These are phyloP conservation scores for Triplophysa dalaica DNA, from an alignment of 2,113 vertebrate species.

Conservation along the genomic window DNA sequence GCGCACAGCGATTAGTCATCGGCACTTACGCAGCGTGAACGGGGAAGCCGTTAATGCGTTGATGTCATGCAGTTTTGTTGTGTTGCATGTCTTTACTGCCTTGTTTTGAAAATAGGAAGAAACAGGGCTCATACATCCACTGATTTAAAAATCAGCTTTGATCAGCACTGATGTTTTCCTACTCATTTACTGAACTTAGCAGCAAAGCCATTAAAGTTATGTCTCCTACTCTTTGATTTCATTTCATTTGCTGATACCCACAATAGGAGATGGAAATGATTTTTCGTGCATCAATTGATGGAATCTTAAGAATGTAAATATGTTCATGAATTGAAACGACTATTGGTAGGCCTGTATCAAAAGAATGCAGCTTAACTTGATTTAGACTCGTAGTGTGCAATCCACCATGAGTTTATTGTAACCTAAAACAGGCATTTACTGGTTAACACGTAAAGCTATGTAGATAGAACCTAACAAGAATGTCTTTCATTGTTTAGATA, in stretches of 20 bases:
- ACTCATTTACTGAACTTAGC: not conserved
- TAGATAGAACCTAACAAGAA: not conserved
- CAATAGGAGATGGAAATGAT: not conserved
- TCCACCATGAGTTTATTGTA: slow-evolving; percentile 32
- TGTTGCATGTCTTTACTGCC: slow-evolving; percentile 14
- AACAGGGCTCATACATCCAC: not conserved
- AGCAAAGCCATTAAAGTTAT: too few species aligned
- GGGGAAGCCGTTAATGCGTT: slow-evolving; percentile 41
- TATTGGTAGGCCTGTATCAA: not conserved
- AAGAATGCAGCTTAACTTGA: slow-evolving; percentile 18
- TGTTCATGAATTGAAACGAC: not conserved
- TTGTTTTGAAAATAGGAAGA: slow-evolving; percentile 2
- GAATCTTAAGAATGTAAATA: not conserved
- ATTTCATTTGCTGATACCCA: not conserved
- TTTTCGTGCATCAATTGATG: not conserved
- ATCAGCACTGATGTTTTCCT: not conserved
- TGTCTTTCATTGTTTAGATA: slow-evolving; percentile 11
- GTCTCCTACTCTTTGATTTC: not conserved
- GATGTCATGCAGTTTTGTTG: slow-evolving; percentile 36
- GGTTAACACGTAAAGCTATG: slow-evolving; percentile 4
- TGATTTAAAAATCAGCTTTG: not conserved
- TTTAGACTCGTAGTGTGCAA: not conserved
- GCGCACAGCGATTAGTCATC: slow-evolving; percentile 41
- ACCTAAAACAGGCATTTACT: not conserved
- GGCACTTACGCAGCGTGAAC: not conserved